Percentiles rank a stretch among this genome's conserved stretches.
Conservation (phyloP, 37 sponge, comb jelly and placozoan genomes). For the Ianthella basta region DNA sequence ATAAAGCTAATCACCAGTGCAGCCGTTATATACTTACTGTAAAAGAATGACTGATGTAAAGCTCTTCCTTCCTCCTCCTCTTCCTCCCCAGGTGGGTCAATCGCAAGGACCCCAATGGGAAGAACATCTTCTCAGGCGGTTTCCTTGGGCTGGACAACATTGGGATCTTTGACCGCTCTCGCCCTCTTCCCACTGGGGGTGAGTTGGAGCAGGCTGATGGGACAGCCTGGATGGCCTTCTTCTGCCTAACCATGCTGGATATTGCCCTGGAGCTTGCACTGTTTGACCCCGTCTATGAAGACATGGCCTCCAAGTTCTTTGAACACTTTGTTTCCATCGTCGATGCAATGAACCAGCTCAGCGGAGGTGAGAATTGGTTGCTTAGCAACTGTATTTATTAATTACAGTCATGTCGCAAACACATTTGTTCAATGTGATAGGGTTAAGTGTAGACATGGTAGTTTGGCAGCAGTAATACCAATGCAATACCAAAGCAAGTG, state of each 20-base stretch:
- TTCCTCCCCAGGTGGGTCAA: slow-evolving; percentile 90
- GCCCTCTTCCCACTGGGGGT: slow-evolving; percentile 90
- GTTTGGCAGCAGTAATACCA: no score
- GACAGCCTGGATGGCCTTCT: slow-evolving; percentile 99
- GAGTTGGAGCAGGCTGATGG: slow-evolving; percentile 96
- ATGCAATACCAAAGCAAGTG: no score
- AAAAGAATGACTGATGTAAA: no score
- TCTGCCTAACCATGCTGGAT: slow-evolving; percentile 91
- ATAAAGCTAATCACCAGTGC: no score
- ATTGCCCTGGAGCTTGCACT: slow-evolving; percentile 92
- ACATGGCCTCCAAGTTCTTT: slow-evolving; percentile 99
- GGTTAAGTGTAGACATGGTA: no score
- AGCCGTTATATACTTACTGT: no score
- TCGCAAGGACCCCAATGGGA: slow-evolving; percentile 90
- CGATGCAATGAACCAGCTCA: slow-evolving; percentile 93
- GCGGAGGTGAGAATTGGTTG: slow-evolving; percentile 50
- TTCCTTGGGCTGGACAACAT: slow-evolving; percentile 96
- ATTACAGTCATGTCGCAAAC: not conserved
- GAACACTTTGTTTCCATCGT: slow-evolving; percentile 95
- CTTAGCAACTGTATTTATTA: not conserved
- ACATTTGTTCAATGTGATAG: not conserved
- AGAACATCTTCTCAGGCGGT: slow-evolving; percentile 95
- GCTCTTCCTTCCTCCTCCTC: no score
- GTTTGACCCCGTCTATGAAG: slow-evolving; percentile 88
- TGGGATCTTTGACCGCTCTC: slow-evolving; percentile 93